Base-by-base conservation (phyloP, 1,140 invertebrate genomes). In the Bombus affinis region DNA sequence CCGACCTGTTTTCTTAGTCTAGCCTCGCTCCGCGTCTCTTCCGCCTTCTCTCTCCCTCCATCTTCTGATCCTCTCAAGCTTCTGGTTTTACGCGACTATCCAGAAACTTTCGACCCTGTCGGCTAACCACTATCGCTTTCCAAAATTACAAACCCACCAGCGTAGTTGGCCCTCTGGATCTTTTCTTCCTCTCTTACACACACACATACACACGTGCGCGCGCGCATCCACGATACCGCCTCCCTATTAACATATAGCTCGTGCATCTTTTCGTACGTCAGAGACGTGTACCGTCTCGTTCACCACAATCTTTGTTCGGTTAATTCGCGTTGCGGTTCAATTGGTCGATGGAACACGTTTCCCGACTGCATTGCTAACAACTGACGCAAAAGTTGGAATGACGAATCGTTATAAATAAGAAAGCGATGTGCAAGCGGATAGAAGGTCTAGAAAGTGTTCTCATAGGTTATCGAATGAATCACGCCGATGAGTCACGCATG, bases 1-100 rank as follows among this genome's bases (percentile, higher is more conserved):
- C 82, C 88, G 94, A 94, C 93, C 93, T 94, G 93, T 94, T 94
- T 92, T 93, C 93, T 92, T 92, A 91, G 92, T 93, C 90, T 92
- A 91, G 83, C 88, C 86, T 83, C 89, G 87, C 81, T 89, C 87
- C 74, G 62, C 83, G 74, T 74, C 73, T 89, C 87, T 91, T 88
- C 84, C 81, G 88, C 75, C 84, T 90, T 81, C 79, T 77, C 76
- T 81, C 71, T 53, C 70, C 73, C 73, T 79, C 74, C 37, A 62
- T 70, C 62, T 57, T 62, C 88, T 65, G 74, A 83, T 78, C 83
- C 78, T 47, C 83, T 35, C 68, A 79, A 83, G 92, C 94, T 94
- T 89, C 94, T 92, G 90, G 93, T 94, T 91, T 94, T 94, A 94
- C 94, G 93, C 93, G 65, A 13, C 87, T 62, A 78, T 89, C 76